Conservation (phyloP, 2,797 vertebrate genomes). For the Mormyrops attenuatus region DNA sequence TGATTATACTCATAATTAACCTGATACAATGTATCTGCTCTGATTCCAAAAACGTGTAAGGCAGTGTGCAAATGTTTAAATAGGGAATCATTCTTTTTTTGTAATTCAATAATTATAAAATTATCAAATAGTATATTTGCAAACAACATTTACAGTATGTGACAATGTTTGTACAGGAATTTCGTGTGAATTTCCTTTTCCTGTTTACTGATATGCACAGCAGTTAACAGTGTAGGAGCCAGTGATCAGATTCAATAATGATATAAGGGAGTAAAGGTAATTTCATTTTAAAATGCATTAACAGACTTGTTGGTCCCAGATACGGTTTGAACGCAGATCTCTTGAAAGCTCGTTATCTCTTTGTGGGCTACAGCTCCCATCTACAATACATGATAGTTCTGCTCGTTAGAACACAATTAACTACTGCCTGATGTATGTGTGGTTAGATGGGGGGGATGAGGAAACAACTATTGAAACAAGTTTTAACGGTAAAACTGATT, state of each 20-base stretch:
- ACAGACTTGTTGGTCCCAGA: background rate
- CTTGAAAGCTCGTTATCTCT: background rate
- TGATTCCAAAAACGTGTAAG: background rate
- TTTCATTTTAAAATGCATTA: background rate
- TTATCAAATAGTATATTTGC: background rate
- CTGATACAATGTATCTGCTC: background rate
- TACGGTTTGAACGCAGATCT: background rate
- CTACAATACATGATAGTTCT: background rate
- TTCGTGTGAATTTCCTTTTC: background rate
- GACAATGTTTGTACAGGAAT: background rate
- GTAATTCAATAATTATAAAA: background rate
- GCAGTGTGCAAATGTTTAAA: background rate
- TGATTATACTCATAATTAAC: background rate
- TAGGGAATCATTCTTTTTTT: background rate
- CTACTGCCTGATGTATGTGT: background rate
- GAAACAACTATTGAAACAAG: background rate
- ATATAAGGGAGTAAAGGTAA: background rate
- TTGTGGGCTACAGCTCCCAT: background rate
- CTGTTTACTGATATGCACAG: background rate
- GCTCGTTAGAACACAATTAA: background rate
- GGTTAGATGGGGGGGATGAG: background rate
- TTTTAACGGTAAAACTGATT: background rate
- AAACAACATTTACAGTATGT: background rate
- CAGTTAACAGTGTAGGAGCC: background rate
- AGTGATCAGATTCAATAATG: background rate